phyloP scores from a whole-genome alignment of 1,140 invertebrate species.

The Oryctes rhinoceros region DNA sequence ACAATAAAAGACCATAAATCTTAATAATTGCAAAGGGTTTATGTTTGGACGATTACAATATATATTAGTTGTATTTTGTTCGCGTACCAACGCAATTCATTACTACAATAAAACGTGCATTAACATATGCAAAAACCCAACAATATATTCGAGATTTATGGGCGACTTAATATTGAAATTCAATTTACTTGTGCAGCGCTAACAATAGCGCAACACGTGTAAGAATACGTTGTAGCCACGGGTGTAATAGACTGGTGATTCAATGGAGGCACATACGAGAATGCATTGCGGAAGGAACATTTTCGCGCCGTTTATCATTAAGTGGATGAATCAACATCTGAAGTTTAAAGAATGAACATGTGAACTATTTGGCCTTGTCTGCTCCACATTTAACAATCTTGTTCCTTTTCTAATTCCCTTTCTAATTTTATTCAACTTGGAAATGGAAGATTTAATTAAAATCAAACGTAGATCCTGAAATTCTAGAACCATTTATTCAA shows the following conservation, averaged over 20 bases:
- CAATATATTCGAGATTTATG: conserved; percentile 36
- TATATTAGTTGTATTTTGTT: conserved; percentile 39
- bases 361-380: too few species aligned
- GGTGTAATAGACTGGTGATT: neutral
- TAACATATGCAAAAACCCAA: conserved; percentile 39
- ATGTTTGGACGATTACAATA: conserved; percentile 37
- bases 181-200: conserved; percentile 36
- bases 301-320: too few species aligned
- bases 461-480: too few species aligned
- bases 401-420: too few species aligned
- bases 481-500: too few species aligned
- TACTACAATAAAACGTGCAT: conserved; percentile 39
- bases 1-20: conserved; percentile 40
- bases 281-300: too few species aligned
- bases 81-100: conserved; percentile 31
- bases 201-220: conserved; percentile 36
- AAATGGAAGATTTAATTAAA: too few species aligned
- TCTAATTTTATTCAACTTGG: too few species aligned
- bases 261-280: neutral
- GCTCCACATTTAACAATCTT: too few species aligned
- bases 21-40: conserved; percentile 39
- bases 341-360: too few species aligned
- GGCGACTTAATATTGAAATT: conserved; percentile 39
- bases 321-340: too few species aligned
- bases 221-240: neutral